phyloP scores from a whole-genome alignment of 1,140 invertebrate genomes.

The Diachasma alloeum region DNA sequence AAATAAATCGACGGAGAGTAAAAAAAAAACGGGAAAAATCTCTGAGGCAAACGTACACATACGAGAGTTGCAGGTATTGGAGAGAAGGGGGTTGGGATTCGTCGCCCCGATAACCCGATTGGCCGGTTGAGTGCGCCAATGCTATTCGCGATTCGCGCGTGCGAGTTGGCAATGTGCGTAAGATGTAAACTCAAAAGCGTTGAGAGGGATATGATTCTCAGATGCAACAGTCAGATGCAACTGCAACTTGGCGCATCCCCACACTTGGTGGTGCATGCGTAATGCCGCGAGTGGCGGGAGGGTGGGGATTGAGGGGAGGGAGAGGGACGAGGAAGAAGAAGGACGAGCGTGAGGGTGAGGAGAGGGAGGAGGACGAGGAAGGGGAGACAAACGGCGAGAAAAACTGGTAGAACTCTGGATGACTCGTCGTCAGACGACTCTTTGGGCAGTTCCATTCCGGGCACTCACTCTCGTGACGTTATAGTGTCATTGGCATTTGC shows the following conservation, averaged over 20 bases:
- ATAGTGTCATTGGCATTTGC: conserved; percentile 20
- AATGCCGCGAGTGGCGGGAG: conserved; percentile 34
- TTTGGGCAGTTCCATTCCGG: not conserved
- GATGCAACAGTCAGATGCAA: not conserved
- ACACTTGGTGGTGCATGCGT: conserved; percentile 42
- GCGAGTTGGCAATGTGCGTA: conserved; percentile 14
- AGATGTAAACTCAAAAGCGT: not conserved
- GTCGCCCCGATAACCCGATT: conserved; percentile 55
- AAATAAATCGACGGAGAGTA: not conserved
- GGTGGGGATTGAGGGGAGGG: conserved; percentile 4
- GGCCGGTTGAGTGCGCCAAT: conserved; percentile 51
- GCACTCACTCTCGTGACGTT: conserved; percentile 29
- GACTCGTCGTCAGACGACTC: conserved; percentile 34
- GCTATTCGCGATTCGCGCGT: conserved; percentile 43
- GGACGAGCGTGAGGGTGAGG: conserved; percentile 9
- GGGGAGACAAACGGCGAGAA: conserved; percentile 33
- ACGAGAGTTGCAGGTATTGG: conserved; percentile 14
- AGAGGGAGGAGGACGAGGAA: not conserved
- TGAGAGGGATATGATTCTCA: not conserved
- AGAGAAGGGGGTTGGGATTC: conserved; percentile 51
- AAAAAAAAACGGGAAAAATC: conserved; percentile 43
- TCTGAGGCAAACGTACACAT: conserved; percentile 50
- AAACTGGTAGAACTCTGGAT: conserved; percentile 48
- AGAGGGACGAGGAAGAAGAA: not conserved
- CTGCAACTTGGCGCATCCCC: conserved; percentile 5